phyloP scores from a whole-genome alignment of 1,140 invertebrate genomes.

The Ylistrum balloti region DNA sequence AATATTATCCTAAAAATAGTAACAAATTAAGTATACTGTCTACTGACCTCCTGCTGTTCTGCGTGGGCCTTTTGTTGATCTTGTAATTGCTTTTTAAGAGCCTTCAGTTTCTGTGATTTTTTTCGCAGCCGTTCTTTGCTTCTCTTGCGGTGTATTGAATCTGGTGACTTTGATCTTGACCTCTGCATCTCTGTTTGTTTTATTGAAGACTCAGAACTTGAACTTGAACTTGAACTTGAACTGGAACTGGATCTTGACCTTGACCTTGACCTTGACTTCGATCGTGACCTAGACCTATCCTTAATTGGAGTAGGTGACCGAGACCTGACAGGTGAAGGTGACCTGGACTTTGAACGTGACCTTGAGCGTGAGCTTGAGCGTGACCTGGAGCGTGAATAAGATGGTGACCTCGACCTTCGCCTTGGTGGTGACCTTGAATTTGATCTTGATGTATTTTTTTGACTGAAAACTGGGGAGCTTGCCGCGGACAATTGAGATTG shows the following conservation, averaged over 20 bases:
- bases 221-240: constrained; percentile 6
- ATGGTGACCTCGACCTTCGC: constrained; percentile 53
- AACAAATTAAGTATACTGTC: background rate
- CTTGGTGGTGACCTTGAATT: constrained; percentile 59
- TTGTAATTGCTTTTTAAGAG: constrained; percentile 59
- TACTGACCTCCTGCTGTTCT: constrained; percentile 52
- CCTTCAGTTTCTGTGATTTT: constrained; percentile 61
- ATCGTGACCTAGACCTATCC: constrained; percentile 46
- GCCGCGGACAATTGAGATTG: background rate
- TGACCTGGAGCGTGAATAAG: background rate
- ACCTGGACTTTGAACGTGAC: background rate
- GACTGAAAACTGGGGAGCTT: background rate
- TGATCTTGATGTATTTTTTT: constrained; percentile 44
- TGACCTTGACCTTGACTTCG: constrained; percentile 52
- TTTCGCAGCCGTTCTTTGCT: constrained; percentile 51
- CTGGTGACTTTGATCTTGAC: constrained; percentile 49
- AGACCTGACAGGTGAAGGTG: background rate
- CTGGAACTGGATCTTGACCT: constrained; percentile 35
- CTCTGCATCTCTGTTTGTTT: constrained; percentile 1
- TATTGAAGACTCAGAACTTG: background rate
- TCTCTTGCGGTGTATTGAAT: constrained; percentile 11
- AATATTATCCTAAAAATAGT: no score
- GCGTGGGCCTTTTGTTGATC: constrained; percentile 61
- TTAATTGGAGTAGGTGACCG: no score
- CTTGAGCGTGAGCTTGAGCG: constrained; percentile 54